These are phyloP conservation scores for Cacatua alba DNA, from an alignment of 2,113 vertebrate genomes.

Conservation along the genomic window DNA sequence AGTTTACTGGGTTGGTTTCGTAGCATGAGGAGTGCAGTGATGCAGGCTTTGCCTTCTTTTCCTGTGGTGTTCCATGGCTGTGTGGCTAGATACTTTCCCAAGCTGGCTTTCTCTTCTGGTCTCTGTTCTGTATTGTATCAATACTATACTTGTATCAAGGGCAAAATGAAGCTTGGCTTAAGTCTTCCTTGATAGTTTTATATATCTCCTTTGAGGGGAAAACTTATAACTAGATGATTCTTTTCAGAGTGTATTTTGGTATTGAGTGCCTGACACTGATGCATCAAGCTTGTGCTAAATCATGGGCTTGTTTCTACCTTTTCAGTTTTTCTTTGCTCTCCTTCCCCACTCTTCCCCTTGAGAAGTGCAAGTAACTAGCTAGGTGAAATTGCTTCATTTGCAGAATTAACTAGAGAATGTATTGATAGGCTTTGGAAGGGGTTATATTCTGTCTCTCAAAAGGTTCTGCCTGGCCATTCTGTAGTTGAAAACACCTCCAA, in stretches of 20 bases:
- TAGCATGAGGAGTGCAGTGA: not conserved
- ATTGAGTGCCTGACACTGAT: not conserved
- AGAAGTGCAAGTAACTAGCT: not conserved
- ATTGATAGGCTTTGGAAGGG: not conserved
- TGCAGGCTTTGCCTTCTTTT: not conserved
- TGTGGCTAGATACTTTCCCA: not conserved
- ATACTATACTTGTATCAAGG: not conserved
- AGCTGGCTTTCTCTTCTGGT: not conserved
- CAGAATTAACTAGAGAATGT: not conserved
- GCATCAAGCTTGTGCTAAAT: not conserved
- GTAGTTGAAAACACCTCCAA: not conserved
- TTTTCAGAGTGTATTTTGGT: not conserved
- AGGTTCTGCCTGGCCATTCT: not conserved
- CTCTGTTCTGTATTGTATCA: not conserved
- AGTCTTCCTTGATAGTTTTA: not conserved
- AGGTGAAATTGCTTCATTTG: not conserved
- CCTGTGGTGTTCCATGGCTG: not conserved
- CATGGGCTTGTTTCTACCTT: not conserved
- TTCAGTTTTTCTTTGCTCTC: not conserved
- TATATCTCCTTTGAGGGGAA: not conserved
- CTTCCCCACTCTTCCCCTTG: fast-evolving
- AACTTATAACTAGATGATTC: not conserved
- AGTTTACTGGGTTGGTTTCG: not conserved
- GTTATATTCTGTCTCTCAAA: not conserved
- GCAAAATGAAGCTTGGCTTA: not conserved